Conservation (phyloP, 2,113 vertebrate genomes). For the Hyaena hyaena region DNA sequence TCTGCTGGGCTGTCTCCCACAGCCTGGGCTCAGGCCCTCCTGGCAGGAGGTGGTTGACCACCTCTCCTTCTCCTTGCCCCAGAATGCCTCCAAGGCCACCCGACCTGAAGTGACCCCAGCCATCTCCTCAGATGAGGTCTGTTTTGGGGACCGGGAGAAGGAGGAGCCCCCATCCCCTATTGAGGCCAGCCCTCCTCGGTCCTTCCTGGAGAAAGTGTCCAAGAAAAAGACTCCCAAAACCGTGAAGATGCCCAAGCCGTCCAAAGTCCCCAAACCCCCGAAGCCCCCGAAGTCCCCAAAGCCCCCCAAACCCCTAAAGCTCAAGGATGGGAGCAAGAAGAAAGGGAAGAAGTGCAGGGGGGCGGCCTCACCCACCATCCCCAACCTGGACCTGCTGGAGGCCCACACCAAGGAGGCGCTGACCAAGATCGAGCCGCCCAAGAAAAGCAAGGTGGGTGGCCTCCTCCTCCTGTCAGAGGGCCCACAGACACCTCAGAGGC, state of each 20-base stretch:
- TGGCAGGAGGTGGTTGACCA: not conserved
- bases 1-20: not conserved
- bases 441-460: slow-evolving; percentile 93
- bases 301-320: slow-evolving; percentile 89
- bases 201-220: slow-evolving; percentile 84
- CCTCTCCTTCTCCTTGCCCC: not conserved
- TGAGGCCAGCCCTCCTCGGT: slow-evolving; percentile 75
- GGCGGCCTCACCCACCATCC: slow-evolving; percentile 90
- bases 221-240: slow-evolving; percentile 91
- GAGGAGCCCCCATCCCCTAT: slow-evolving; percentile 89
- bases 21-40: not conserved
- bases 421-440: slow-evolving; percentile 96
- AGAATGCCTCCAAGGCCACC: slow-evolving; percentile 95
- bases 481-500: not conserved
- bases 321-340: slow-evolving; percentile 96
- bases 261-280: slow-evolving; percentile 91
- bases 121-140: slow-evolving; percentile 87
- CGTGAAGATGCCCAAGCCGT: slow-evolving; percentile 89
- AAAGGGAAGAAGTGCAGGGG: slow-evolving; percentile 95
- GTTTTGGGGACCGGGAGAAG: slow-evolving; percentile 87
- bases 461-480: not conserved
- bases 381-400: slow-evolving; percentile 94
- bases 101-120: slow-evolving; percentile 91
- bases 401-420: slow-evolving; percentile 96
- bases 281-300: slow-evolving; percentile 92